These are phyloP conservation scores for Sitodiplosis mosellana DNA, from an alignment of 1,140 invertebrate genomes.

Conservation along the genomic window DNA sequence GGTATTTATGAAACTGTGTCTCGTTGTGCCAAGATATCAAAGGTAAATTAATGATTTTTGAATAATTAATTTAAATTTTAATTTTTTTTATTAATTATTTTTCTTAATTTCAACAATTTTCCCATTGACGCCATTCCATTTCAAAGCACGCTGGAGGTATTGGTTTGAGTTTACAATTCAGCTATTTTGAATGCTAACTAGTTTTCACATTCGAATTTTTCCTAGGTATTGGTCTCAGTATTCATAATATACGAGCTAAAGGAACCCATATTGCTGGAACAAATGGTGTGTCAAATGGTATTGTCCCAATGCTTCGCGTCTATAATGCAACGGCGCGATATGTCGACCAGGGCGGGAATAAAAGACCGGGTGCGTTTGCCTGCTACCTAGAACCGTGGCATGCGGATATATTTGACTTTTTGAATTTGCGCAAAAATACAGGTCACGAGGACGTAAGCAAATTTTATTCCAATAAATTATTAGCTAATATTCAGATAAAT, in stretches of 20 bases:
- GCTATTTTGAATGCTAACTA: too few relatives aligned
- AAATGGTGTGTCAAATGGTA: constrained; percentile 47
- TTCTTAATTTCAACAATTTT: too few relatives aligned
- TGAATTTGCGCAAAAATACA: constrained; percentile 45
- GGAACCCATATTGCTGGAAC: constrained; percentile 49
- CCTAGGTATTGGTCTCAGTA: constrained; percentile 43
- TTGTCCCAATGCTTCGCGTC: constrained; percentile 51
- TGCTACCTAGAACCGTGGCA: constrained; percentile 61
- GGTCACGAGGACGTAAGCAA: constrained; percentile 43
- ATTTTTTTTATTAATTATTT: too few relatives aligned
- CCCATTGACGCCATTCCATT: too few relatives aligned
- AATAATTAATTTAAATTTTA: too few relatives aligned
- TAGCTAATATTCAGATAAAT: too few relatives aligned
- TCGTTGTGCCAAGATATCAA: constrained; percentile 56
- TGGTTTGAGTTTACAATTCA: too few relatives aligned
- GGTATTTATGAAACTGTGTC: constrained; percentile 80
- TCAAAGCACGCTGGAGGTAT: too few relatives aligned
- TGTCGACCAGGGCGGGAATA: constrained; percentile 59
- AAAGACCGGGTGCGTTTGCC: constrained; percentile 53
- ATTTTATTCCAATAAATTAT: too few relatives aligned
- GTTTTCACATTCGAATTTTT: too few relatives aligned
- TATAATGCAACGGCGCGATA: constrained; percentile 53
- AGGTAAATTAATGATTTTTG: too few relatives aligned
- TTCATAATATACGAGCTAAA: constrained; percentile 45
- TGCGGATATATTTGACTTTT: constrained; percentile 47